Evolutionary conservation across 2,797 vertebrate genomes (phyloP).

Genomic region (Babyrousa celebensis): DNA sequence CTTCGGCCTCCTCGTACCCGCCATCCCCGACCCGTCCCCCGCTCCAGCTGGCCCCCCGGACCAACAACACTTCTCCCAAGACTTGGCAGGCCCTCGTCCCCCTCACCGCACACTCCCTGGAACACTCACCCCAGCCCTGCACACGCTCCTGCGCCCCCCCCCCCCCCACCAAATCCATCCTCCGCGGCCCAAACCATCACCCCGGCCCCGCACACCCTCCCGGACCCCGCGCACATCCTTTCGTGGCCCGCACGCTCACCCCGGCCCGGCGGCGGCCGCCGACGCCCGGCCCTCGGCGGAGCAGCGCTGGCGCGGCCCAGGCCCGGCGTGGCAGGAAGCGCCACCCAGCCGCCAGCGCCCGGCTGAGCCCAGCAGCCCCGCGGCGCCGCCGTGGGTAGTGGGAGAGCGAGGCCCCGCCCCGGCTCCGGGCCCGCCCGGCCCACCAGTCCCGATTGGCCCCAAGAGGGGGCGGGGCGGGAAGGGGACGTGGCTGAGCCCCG

Average conservation of each 20-base stretch:
- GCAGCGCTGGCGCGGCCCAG: conserved; percentile 34
- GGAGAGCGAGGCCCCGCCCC: conserved; percentile 66
- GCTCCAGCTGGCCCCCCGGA: not conserved
- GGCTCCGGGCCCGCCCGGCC: not conserved
- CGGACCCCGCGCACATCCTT: not conserved
- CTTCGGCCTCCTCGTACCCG: conserved; percentile 31
- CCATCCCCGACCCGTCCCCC: not conserved
- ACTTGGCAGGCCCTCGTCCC: not conserved
- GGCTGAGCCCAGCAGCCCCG: not conserved
- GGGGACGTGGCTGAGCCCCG: not conserved
- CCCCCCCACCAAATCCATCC: not conserved
- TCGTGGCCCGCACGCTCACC: conserved; percentile 43
- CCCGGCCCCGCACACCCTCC: not conserved
- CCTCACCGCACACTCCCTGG: not conserved
- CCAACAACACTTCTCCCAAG: not conserved
- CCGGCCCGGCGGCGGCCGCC: not conserved
- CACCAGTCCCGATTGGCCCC: conserved; percentile 34
- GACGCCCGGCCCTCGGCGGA: not conserved
- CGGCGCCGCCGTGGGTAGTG: conserved; percentile 54
- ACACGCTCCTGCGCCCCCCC: not conserved
- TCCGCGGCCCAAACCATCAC: conserved; percentile 34
- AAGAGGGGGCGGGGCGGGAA: not conserved
- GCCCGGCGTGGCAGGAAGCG: conserved; percentile 85
- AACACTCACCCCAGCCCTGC: not conserved
- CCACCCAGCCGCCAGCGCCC: conserved; percentile 35